A percentile compares a stretch with the other conserved stretches of the same genome.
These are phyloP conservation scores for Rhagologus leucostigma DNA, from an alignment of 2,113 vertebrate species.

Conservation along the genomic window DNA sequence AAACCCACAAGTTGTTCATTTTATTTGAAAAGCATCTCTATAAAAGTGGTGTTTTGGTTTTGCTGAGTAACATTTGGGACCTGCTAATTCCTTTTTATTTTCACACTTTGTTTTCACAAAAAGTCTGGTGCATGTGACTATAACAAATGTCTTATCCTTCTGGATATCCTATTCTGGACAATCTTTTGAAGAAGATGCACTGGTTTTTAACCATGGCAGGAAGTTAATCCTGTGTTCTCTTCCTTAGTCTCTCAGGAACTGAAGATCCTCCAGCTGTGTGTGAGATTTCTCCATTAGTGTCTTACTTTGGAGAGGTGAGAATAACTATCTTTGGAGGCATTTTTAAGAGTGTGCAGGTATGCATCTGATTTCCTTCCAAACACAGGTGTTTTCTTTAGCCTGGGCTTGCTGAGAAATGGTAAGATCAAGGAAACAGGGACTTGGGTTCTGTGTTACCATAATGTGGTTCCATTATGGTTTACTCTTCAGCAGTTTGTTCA, in stretches of 20 bases:
- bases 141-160: not conserved
- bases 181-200: not conserved
- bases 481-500: not conserved
- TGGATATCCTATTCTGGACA: not conserved
- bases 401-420: not conserved
- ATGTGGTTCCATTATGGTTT: not conserved
- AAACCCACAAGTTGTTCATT: not conserved
- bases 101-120: not conserved
- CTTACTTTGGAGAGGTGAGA: constrained; percentile 93
- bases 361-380: not conserved
- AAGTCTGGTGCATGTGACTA: not conserved
- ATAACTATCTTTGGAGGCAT: not conserved
- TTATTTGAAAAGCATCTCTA: not conserved
- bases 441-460: not conserved
- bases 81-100: not conserved
- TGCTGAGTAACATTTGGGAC: not conserved
- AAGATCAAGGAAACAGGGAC: not conserved
- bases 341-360: not conserved
- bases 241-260: constrained; percentile 57
- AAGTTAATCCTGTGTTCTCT: not conserved
- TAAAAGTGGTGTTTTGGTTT: not conserved
- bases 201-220: not conserved
- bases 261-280: constrained; percentile 73
- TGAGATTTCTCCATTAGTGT: constrained; percentile 91
- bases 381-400: not conserved